Evolutionary conservation across 2,797 vertebrate species (phyloP).

Genomic region (Myoxocephalus aenaeus): DNA sequence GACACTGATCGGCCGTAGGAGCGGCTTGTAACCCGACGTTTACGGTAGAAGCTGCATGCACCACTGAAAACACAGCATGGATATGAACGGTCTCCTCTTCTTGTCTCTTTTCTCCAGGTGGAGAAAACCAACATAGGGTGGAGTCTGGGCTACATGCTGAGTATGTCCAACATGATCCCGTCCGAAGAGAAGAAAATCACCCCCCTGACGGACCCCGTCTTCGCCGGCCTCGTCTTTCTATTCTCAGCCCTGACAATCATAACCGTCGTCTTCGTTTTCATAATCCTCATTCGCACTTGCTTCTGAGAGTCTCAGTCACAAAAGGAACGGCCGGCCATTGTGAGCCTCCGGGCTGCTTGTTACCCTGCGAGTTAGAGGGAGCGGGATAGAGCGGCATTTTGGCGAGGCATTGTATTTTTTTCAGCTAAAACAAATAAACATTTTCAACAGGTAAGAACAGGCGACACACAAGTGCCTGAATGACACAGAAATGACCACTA

Average conservation of each 20-base stretch:
- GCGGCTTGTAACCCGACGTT: too few species aligned
- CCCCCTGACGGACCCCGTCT: slow-evolving; percentile 86
- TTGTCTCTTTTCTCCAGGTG: slow-evolving; percentile 81
- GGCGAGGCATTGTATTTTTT: too few species aligned
- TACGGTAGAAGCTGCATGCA: not conserved
- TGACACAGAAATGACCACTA: not conserved
- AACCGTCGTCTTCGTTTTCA: slow-evolving; percentile 85
- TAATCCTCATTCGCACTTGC: slow-evolving; percentile 81
- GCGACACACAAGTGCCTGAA: not conserved
- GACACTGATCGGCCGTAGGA: too few species aligned
- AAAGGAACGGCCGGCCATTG: slow-evolving; percentile 1
- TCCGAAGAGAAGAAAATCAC: slow-evolving; percentile 86
- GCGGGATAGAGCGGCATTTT: too few species aligned
- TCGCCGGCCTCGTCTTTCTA: slow-evolving; percentile 87
- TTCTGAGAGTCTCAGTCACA: slow-evolving; percentile 65
- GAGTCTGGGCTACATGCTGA: slow-evolving; percentile 96
- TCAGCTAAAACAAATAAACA: not conserved
- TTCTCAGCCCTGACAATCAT: slow-evolving; percentile 86
- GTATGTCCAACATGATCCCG: slow-evolving; percentile 95
- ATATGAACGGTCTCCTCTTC: not conserved
- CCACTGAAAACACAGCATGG: not conserved
- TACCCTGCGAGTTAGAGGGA: too few species aligned
- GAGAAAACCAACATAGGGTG: slow-evolving; percentile 91
- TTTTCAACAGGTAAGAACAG: not conserved
- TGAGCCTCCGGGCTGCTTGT: too few species aligned